phyloP scores from a whole-genome alignment of 2,113 vertebrate species.

The Alectura lathami region DNA sequence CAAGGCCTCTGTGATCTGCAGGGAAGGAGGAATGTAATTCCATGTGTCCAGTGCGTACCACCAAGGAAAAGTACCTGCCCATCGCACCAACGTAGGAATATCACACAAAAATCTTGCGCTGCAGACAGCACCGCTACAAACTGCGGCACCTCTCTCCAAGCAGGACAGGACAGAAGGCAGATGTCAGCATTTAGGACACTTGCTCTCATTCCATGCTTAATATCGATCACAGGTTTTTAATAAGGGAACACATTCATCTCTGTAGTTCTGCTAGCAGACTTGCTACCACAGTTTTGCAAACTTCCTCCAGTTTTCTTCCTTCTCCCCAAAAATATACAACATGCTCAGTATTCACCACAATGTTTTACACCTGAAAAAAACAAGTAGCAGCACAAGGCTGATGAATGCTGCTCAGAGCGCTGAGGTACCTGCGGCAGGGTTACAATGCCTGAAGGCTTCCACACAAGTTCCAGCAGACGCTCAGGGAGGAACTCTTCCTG shows the following conservation, averaged over 20 bases:
- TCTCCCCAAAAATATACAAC: background rate
- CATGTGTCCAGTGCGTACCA: background rate
- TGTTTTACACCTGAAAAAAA: background rate
- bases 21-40: background rate
- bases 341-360: background rate
- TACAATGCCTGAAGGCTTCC: background rate
- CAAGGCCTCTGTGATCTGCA: constrained; percentile 89
- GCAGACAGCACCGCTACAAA: background rate
- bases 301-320: background rate
- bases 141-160: background rate
- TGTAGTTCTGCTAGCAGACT: background rate
- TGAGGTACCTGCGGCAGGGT: background rate
- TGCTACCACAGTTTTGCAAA: background rate
- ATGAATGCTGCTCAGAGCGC: background rate
- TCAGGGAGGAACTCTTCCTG: background rate
- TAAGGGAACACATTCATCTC: background rate
- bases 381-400: background rate
- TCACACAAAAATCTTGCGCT: background rate
- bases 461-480: background rate
- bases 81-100: background rate
- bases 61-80: background rate
- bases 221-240: background rate
- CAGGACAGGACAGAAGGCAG: background rate
- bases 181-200: background rate
- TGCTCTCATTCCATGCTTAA: background rate